phyloP scores from a whole-genome alignment of 2,888 invertebrate genomes.

The Leptopilina drosophilae region DNA sequence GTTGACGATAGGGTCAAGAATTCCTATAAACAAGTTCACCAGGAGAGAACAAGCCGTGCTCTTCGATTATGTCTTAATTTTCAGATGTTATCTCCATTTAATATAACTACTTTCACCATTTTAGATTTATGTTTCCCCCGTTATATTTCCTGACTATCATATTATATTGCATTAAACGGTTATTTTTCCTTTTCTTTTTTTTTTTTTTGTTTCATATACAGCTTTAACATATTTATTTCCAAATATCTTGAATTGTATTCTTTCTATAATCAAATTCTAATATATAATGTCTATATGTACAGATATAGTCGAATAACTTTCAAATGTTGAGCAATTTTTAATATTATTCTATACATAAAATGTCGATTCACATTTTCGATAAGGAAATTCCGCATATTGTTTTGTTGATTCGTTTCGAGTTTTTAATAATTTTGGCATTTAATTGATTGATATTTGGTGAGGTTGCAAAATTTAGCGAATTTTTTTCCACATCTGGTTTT shows the following conservation, averaged over 20 bases:
- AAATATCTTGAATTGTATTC: constrained; percentile 18
- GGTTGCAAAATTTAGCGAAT: background rate
- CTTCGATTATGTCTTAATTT: constrained; percentile 39
- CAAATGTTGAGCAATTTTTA: background rate
- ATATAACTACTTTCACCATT: constrained; percentile 28
- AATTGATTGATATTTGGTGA: constrained; percentile 1
- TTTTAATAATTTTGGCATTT: background rate
- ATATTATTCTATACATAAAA: background rate
- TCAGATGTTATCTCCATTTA: constrained; percentile 27
- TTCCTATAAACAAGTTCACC: constrained; percentile 20
- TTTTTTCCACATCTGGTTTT: too few species aligned
- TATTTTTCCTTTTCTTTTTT: background rate
- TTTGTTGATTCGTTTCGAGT: background rate
- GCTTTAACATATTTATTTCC: background rate
- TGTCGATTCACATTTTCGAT: constrained; percentile 1
- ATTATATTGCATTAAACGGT: background rate
- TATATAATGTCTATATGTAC: too few species aligned
- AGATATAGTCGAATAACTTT: background rate
- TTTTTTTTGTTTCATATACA: background rate
- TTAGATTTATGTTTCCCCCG: constrained; percentile 19
- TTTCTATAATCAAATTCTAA: background rate
- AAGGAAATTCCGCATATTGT: constrained; percentile 5
- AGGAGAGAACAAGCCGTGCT: constrained; percentile 8
- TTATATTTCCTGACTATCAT: constrained; percentile 15
- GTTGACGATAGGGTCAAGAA: constrained; percentile 21